Percentiles rank a stretch among this genome's conserved stretches.
Evolutionary conservation across 2,113 vertebrate genomes (phyloP).

Genomic region (Progne subis): DNA sequence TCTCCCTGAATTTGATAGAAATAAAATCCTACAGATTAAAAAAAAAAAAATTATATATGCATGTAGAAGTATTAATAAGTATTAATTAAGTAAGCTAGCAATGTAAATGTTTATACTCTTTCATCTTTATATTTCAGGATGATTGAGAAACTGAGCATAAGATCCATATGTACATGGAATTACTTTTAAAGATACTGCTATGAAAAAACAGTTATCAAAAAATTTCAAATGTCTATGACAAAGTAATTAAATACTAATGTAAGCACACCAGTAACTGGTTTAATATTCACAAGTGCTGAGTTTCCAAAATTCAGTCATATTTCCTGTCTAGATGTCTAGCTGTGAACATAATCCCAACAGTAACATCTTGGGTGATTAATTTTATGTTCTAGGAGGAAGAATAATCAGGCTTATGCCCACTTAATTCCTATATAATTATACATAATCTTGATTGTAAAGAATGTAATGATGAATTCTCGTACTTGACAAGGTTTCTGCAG

Average conservation of each 20-base stretch:
- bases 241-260: background rate
- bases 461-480: background rate
- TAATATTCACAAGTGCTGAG: background rate
- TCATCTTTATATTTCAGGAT: background rate
- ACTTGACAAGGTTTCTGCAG: background rate
- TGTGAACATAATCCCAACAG: background rate
- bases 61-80: background rate
- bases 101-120: background rate
- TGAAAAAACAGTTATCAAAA: background rate
- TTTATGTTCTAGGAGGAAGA: background rate
- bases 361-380: background rate
- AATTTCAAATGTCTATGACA: background rate
- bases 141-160: background rate
- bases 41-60: background rate
- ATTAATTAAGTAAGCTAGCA: background rate
- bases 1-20: background rate
- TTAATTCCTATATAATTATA: background rate
- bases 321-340: background rate
- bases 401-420: background rate
- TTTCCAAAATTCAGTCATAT: background rate
- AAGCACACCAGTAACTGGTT: background rate
- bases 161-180: background rate
- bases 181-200: background rate
- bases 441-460: background rate
- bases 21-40: background rate